Base-by-base conservation (phyloP, 2,888 invertebrate species). In the Leucophora obtusa region DNA sequence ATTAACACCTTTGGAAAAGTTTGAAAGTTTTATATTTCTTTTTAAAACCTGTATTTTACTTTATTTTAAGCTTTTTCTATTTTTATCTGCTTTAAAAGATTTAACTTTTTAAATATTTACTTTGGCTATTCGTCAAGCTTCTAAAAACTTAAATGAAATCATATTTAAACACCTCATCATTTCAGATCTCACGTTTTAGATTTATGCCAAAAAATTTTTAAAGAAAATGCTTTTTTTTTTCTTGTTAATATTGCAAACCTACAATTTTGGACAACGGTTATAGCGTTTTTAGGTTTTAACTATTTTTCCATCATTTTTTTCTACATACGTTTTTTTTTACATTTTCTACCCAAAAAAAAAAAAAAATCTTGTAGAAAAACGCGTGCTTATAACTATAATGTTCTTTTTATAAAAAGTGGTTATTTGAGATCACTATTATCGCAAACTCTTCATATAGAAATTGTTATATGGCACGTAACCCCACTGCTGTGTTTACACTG, bases 121-220 rank as follows among this genome's bases (percentile, higher is more conserved):
- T 81, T 65, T 66, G 65, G 47, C 35, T 66, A 78, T 81, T 81
- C 81, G 77, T 81, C 73, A 70, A 73, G 81, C 81, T 78, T 78
- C 81, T 38, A n/a, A 51, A 51, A 60, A n/a, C 33, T 24, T 47
- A 35, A 38, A 65, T 18, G 28, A 59, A 63, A 33, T 81, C 59
- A 73, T 54, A 60, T 77, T 77, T 70, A 70, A 77, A 81, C 81
- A 81, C 81, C 77, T 77, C 77, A 81, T 77, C 77, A 73, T 17
- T 24, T 53, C 59, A 78, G 70, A 81, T 78, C 81, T 81, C 81
- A 81, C 81, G 81, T 81, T 70, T 78, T 66, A 66, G 77, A 78
- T 72, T 66, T 78, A 60, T 50, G n/a, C n/a, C 47, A 11, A 8
- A 51, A 53, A n/a, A n/a, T n/a, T n/a, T n/a, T n/a, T n/a, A n/a